Base-by-base conservation (phyloP, 2,888 invertebrate genomes). In the Spialia ferax region DNA sequence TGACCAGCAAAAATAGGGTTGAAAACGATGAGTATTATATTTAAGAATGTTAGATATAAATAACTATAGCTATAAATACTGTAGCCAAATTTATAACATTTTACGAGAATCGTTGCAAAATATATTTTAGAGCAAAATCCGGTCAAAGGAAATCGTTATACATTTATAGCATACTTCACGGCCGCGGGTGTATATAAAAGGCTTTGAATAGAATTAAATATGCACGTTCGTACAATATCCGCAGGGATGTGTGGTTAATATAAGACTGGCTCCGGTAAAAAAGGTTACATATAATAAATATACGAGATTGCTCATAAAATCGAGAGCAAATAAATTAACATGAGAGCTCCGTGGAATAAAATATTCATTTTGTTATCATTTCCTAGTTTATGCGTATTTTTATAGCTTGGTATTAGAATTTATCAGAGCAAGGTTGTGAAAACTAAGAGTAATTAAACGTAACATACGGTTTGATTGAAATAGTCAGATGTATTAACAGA, bases 151-250 rank as follows among this genome's bases (percentile, higher is more conserved):
- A 55, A 29, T 63, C 45, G 63, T 55, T 55, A 63, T 64, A 64
- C 57, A 57, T 64, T 57, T 55, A 50, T 50, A 64, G 48, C 5
- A 64, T 22, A 15, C 52, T 50, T 59, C 20, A 38, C 26, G 57
- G 50, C 18, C 50, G 50, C n/a, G 38, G 18, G 45, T 35, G 38
- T 48, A 63, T 57, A 45, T 38, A 48, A 55, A 64, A 63, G 65
- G 57, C 65, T 65, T 59, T 56, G 65, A 52, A 59, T 23, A 48
- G 50, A 65, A 65, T 65, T 65, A 65, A 65, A 64, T 64, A 64
- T 64, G 64, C 64, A 64, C 45, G 56, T 52, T 57, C 57, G 22
- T 52, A 54, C 62, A 52, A 62, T 62, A 64, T 57, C 57, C 56
- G 63, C 45, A 45, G 64, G 35, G 52, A 38, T 35, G 35, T 54